A percentile compares a stretch with the other conserved stretches of the same genome.
Conservation (phyloP, 2,113 vertebrate genomes). For the Numenius arquata region DNA sequence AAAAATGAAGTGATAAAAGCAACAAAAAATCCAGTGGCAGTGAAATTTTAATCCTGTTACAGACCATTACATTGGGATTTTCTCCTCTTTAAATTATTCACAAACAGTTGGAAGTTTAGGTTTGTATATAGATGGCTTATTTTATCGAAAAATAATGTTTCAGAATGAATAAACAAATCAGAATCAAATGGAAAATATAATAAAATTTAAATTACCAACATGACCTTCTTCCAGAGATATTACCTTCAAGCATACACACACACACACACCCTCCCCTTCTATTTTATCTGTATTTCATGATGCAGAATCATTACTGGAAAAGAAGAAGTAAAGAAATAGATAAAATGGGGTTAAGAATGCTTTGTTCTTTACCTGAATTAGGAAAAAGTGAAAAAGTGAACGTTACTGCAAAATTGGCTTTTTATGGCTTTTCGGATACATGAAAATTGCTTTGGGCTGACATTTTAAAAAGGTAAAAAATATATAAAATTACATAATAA, state of each 20-base stretch:
- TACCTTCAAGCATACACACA: not conserved
- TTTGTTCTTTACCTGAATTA: not conserved
- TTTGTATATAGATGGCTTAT: not conserved
- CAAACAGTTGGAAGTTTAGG: not conserved
- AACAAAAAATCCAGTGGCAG: not conserved
- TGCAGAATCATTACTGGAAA: not conserved
- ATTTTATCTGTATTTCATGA: not conserved
- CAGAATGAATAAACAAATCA: not conserved
- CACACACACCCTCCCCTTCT: not conserved
- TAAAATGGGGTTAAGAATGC: not conserved
- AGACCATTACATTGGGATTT: not conserved
- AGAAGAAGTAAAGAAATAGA: not conserved
- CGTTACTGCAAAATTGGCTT: not conserved
- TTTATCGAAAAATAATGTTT: not conserved
- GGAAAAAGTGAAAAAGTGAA: not conserved
- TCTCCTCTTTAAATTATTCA: not conserved
- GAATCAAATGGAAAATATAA: not conserved
- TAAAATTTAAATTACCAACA: not conserved
- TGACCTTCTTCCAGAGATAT: not conserved
- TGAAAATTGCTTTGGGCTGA: not conserved
- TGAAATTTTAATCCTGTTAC: not conserved
- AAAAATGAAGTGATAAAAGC: not conserved
- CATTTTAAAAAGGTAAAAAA: not conserved
- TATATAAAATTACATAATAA: not conserved
- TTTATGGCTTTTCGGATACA: not conserved